These are phyloP conservation scores for Engystomops pustulosus DNA, from an alignment of 2,113 vertebrate genomes.

Conservation along the genomic window DNA sequence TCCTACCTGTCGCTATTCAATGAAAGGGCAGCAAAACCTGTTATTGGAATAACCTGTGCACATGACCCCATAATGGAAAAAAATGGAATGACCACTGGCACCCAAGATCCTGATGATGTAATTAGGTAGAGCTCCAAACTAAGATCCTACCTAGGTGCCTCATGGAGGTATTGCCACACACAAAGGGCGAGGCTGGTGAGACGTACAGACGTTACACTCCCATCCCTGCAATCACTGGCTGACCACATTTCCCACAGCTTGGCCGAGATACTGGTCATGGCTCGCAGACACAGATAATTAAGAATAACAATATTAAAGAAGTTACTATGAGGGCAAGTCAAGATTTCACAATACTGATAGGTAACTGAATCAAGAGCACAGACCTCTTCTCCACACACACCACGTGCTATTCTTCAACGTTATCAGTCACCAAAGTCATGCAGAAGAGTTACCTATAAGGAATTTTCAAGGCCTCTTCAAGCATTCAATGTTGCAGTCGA, in stretches of 20 bases:
- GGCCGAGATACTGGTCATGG: neutral
- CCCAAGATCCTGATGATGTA: neutral
- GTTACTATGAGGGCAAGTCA: neutral
- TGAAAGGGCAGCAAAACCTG: neutral
- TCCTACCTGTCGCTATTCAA: neutral
- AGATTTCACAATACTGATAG: neutral
- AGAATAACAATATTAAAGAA: neutral
- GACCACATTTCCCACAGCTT: neutral
- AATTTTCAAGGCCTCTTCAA: neutral
- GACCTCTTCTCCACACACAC: too few relatives aligned
- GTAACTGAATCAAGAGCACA: too few relatives aligned
- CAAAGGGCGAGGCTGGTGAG: neutral
- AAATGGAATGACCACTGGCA: neutral
- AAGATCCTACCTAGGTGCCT: neutral
- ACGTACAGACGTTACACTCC: neutral
- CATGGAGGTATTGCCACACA: neutral
- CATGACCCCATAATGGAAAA: too few relatives aligned
- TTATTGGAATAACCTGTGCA: too few relatives aligned
- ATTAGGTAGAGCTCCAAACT: too few relatives aligned
- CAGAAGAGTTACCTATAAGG: neutral
- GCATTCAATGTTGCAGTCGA: too few relatives aligned
- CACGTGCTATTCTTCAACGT: too few relatives aligned
- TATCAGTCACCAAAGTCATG: too few relatives aligned
- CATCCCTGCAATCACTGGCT: conserved; percentile 6
- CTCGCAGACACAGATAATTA: neutral